Evolutionary conservation across 2,888 invertebrate species (phyloP).

Genomic region (Chaitophorus viminalis): DNA sequence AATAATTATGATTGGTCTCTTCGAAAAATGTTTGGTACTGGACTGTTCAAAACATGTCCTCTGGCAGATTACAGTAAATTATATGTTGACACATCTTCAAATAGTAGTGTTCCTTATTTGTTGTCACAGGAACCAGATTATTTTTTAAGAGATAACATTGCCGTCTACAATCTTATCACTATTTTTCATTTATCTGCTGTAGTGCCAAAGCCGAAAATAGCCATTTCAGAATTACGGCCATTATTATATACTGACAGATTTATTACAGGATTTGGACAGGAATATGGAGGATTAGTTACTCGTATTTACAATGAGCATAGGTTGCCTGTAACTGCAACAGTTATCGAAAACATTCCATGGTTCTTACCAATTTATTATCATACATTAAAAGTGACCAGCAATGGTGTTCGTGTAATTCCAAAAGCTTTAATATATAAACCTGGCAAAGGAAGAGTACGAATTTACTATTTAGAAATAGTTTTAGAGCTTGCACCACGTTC

Average conservation of each 20-base stretch:
- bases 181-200: slow-evolving; percentile 45
- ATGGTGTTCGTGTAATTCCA: slow-evolving; percentile 73
- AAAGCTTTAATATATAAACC: slow-evolving; percentile 72
- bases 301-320: slow-evolving; percentile 85
- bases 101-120: slow-evolving; percentile 63
- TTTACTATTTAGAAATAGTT: slow-evolving; percentile 88
- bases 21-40: slow-evolving; percentile 86
- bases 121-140: slow-evolving; percentile 47
- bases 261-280: slow-evolving; percentile 64
- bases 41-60: slow-evolving; percentile 83
- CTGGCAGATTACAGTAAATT: slow-evolving; percentile 81
- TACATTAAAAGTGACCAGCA: slow-evolving; percentile 76
- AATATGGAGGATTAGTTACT: slow-evolving; percentile 81
- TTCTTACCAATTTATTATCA: slow-evolving; percentile 90
- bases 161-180: slow-evolving; percentile 30
- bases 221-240: slow-evolving; percentile 50
- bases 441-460: slow-evolving; percentile 83
- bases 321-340: slow-evolving; percentile 78
- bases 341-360: slow-evolving; percentile 93
- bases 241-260: slow-evolving; percentile 63
- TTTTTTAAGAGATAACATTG: slow-evolving; percentile 33
- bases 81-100: slow-evolving; percentile 81
- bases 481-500: slow-evolving; percentile 83
- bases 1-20: slow-evolving; percentile 81
- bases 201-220: slow-evolving; percentile 30